Conservation (phyloP, 2,888 invertebrate genomes). For the Pantelozetes paolii region DNA sequence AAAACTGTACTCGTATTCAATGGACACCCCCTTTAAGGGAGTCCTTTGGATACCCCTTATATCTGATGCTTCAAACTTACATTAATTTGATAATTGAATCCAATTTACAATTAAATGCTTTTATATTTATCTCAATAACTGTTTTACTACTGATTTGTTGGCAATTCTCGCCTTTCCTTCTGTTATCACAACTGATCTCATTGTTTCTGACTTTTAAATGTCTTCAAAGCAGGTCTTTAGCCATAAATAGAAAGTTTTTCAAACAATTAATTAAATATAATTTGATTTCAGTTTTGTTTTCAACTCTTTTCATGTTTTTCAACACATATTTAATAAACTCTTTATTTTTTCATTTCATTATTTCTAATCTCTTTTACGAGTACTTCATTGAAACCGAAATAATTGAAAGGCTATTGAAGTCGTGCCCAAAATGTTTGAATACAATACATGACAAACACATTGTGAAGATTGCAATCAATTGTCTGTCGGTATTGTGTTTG, state of each 20-base stretch:
- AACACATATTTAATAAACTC: slow-evolving; percentile 25
- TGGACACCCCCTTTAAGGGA: slow-evolving; percentile 82
- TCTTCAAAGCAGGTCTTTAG: neutral
- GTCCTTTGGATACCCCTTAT: slow-evolving; percentile 75
- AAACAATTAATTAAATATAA: slow-evolving; percentile 25
- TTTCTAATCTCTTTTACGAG: slow-evolving; percentile 12
- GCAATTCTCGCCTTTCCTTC: slow-evolving; percentile 41
- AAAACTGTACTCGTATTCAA: slow-evolving; percentile 66
- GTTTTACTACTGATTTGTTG: slow-evolving; percentile 33
- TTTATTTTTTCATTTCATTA: slow-evolving; percentile 35
- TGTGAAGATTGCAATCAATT: neutral
- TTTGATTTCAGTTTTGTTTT: slow-evolving; percentile 6
- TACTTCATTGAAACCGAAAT: too few relatives aligned
- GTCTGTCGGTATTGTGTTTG: neutral
- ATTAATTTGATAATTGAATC: neutral
- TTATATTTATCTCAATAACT: neutral
- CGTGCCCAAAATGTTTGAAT: neutral
- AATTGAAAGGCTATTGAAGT: too few relatives aligned
- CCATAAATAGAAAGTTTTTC: slow-evolving; percentile 13
- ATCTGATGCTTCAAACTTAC: slow-evolving; percentile 58
- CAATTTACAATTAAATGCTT: neutral
- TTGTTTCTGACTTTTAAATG: slow-evolving; percentile 28
- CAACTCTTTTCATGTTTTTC: slow-evolving; percentile 16
- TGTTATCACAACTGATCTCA: slow-evolving; percentile 40
- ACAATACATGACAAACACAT: neutral